A percentile compares a stretch with the other conserved stretches of the same genome.
Evolutionary conservation across 2,888 invertebrate species (phyloP).

Genomic region (Selenia dentaria): DNA sequence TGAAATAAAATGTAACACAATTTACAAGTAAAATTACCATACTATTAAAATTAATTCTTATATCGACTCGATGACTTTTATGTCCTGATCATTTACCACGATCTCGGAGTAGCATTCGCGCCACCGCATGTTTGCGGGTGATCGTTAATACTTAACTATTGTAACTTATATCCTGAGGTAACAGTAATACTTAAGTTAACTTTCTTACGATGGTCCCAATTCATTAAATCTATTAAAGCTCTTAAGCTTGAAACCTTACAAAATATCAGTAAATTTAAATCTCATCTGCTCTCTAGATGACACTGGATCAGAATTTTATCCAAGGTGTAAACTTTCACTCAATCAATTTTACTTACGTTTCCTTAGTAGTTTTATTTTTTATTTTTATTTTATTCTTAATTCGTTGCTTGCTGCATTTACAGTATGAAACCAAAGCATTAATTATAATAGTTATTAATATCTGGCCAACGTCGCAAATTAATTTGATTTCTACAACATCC

Average conservation of each 20-base stretch:
- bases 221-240: not conserved
- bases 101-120: conserved; percentile 38
- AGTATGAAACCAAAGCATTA: too few species aligned
- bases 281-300: too few species aligned
- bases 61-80: conserved; percentile 10
- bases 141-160: conserved; percentile 30
- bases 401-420: too few species aligned
- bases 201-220: not conserved
- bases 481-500: conserved; percentile 32
- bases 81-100: conserved; percentile 21
- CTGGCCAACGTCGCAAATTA: conserved; percentile 7
- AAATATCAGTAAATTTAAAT: too few species aligned
- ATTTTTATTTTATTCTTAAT: too few species aligned
- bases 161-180: not conserved
- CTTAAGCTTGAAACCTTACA: too few species aligned
- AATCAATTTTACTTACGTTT: conserved; percentile 13
- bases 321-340: conserved; percentile 3
- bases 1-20: too few species aligned
- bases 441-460: not conserved
- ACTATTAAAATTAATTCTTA: too few species aligned
- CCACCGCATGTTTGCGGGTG: conserved; percentile 46
- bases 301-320: too few species aligned
- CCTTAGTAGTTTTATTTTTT: too few species aligned
- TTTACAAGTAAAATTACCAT: too few species aligned
- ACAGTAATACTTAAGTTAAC: not conserved